Evolutionary conservation across 2,888 invertebrate species (phyloP), one percentile per base, ranked within the genome.

Genomic region (Eucera pruinosa): DNA sequence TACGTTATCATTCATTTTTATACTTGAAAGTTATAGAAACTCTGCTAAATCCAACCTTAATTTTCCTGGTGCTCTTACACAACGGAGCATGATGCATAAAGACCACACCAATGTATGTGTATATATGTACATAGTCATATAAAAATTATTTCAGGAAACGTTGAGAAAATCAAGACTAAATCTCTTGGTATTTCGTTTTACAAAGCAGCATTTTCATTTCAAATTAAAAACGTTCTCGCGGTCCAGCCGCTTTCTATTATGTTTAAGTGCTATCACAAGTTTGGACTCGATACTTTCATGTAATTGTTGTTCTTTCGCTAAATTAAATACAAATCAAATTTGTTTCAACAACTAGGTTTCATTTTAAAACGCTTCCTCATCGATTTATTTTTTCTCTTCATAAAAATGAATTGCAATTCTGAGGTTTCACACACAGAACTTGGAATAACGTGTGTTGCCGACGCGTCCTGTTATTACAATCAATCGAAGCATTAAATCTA

Each of bases 1-100:
- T n/a, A n/a, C n/a, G n/a, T n/a, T n/a, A n/a, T n/a, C n/a, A 23
- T 2, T 48, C 7, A 15, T 25, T 25, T 9, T 7, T 25, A 25
- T 50, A 50, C 7, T 50, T 9, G 7, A 2, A 15, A 48, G 15
- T 33, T 33, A 33, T 33, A 33, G 58, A 39, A 25, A 45, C 33
- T 33, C 60, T 77, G 81, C 82, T 78, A 79, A 83, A 81, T 73
- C 81, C 77, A 80, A 68, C 76, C 60, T 36, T 43, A 41, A 61
- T 57, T n/a, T n/a, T n/a, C n/a, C n/a, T n/a, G n/a, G n/a, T n/a
- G n/a, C n/a, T n/a, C n/a, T n/a, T n/a, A n/a, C n/a, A n/a, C n/a
- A n/a, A n/a, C n/a, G n/a, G n/a, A n/a, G n/a, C n/a, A n/a, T n/a
- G n/a, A n/a, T n/a, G n/a, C n/a, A n/a, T n/a, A n/a, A n/a, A n/a